Evolutionary conservation across 1,140 invertebrate species (phyloP).

Genomic region (Cyphomyrmex costatus): DNA sequence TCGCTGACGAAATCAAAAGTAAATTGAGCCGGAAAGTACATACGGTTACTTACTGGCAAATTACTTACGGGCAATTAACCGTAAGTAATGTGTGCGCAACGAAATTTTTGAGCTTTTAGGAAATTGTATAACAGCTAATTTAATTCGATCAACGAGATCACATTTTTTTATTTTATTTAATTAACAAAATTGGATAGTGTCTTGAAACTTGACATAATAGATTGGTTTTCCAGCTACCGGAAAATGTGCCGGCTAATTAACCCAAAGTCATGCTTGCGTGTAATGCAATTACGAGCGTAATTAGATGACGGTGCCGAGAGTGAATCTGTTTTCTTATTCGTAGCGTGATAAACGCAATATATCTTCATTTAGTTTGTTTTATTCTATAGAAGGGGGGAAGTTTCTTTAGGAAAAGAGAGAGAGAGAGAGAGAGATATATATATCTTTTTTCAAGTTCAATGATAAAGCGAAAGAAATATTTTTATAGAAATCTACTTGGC

Average conservation of each 20-base stretch:
- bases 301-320: conserved; percentile 19
- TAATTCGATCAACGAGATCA: neutral
- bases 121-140: neutral
- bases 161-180: neutral
- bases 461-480: neutral
- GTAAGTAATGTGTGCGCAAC: neutral
- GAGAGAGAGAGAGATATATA: no score
- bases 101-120: neutral
- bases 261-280: neutral
- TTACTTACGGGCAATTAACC: no score
- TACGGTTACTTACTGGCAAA: no score
- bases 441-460: neutral
- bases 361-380: conserved; percentile 5
- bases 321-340: conserved; percentile 2
- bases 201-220: neutral
- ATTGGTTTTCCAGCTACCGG: neutral
- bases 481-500: no score
- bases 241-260: conserved; percentile 5
- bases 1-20: conserved; percentile 33
- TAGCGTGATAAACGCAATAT: neutral
- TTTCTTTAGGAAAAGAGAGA: neutral
- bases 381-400: neutral
- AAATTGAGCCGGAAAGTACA: conserved; percentile 35
- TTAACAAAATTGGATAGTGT: neutral
- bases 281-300: conserved; percentile 15